Conservation (phyloP, 2,797 vertebrate species). For the Neostethus bicornis region DNA sequence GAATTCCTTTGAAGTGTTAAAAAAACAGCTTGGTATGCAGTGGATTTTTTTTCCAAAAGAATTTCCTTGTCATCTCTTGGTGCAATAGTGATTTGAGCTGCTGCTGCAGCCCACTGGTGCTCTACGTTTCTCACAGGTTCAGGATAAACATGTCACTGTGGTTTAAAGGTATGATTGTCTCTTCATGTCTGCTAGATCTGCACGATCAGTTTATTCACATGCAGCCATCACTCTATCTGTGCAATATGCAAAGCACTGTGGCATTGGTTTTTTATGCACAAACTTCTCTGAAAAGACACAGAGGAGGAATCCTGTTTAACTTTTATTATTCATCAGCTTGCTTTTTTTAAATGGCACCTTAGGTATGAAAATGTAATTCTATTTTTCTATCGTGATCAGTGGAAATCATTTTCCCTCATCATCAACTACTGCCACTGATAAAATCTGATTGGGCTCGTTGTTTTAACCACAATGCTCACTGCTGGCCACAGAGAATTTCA, state of each 20-base stretch:
- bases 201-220: conserved; percentile 40
- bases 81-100: conserved; percentile 21
- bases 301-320: neutral
- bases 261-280: neutral
- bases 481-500: conserved; percentile 16
- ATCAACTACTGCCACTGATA: conserved; percentile 19
- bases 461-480: conserved; percentile 11
- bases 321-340: neutral
- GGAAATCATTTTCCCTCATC: conserved; percentile 31
- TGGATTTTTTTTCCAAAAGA: neutral
- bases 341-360: neutral
- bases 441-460: conserved; percentile 29
- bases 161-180: conserved; percentile 43
- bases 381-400: conserved; percentile 1
- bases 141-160: conserved; percentile 57
- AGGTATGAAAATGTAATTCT: neutral
- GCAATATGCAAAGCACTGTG: conserved; percentile 14
- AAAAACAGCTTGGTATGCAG: conserved; percentile 19
- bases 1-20: conserved; percentile 11
- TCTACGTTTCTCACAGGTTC: conserved; percentile 34
- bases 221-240: conserved; percentile 17
- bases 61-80: conserved; percentile 30
- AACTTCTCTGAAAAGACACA: conserved; percentile 6
- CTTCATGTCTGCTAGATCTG: conserved; percentile 41
- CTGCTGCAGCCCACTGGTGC: conserved; percentile 14